Base-by-base conservation (phyloP, 2,888 invertebrate species). In the Eilema caniola region DNA sequence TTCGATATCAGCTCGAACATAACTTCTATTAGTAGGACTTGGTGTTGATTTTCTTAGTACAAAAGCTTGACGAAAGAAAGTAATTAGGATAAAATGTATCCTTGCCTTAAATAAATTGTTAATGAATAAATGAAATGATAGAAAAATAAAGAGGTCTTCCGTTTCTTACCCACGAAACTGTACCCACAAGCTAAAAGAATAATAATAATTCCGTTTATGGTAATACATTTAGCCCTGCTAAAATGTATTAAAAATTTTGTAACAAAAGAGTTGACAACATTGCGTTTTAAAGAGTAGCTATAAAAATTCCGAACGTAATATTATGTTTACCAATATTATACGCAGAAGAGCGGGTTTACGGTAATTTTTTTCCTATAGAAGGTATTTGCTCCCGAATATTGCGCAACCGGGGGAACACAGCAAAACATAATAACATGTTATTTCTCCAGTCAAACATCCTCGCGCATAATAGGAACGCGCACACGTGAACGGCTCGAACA, bases 401-500 rank as follows among this genome's bases (percentile, higher is more conserved):
- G 72, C 70, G 70, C 74, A 72, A 77, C 75, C 74, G 71, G 75
- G 76, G 76, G 76, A 67, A 70, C 67, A 73, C 60, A 75, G 70
- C 72, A 71, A 69, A 65, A 72, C 67, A 79, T 73, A 76, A 80
- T 72, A 78, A 70, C 68, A 66, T 56, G 64, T 64, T 63, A 72
- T 79, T 82, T 78, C 85, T 84, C 85, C 86, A 87, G 88, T 89
- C 87, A 86, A 82, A 83, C 81, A 81, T 71, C 78, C 80, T 61
- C 69, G 70, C 69, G 81, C 85, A 89, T 88, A 90, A 89, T 86
- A 86, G 81, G 78, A 83, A 82, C 84, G 84, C 86, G 85, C 87
- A 86, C 79, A 90, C 86, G 87, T 84, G 85, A 92, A 89, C 88
- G 87, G 86, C 82, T 83, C 75, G 78, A 59, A 83, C 77, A 77